Evolutionary conservation across 2,113 vertebrate genomes (phyloP).

Genomic region (Ascaphus truei): DNA sequence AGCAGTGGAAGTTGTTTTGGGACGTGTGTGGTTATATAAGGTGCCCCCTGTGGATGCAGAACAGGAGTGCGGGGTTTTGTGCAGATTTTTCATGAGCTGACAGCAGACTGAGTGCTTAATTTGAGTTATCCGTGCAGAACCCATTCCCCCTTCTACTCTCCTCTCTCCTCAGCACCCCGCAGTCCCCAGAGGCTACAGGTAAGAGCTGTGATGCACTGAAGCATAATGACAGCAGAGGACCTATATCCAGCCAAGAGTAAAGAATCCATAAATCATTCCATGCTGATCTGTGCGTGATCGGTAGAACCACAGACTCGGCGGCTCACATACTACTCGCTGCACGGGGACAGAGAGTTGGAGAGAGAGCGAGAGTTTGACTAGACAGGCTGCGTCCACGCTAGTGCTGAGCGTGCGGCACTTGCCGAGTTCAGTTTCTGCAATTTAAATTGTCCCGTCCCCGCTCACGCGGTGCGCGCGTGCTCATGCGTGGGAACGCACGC

Average conservation of each 20-base stretch:
- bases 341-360: no score
- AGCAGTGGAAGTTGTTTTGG: not conserved
- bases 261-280: slow-evolving; percentile 24
- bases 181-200: slow-evolving; percentile 10
- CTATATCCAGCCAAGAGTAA: slow-evolving; percentile 6
- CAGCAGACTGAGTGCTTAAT: slow-evolving; percentile 4
- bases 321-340: no score
- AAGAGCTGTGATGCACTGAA: slow-evolving; percentile 6
- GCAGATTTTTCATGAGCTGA: not conserved
- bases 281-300: not conserved
- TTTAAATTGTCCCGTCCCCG: no score
- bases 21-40: not conserved
- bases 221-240: slow-evolving; percentile 14
- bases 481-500: no score
- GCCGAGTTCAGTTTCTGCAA: no score
- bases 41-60: not conserved
- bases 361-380: no score
- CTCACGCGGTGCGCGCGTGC: no score
- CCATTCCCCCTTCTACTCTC: not conserved
- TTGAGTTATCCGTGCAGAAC: slow-evolving; percentile 6
- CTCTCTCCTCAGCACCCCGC: not conserved
- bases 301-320: not conserved
- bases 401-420: no score
- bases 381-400: no score
- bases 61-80: slow-evolving; percentile 14